Base-by-base conservation (phyloP, 2,113 vertebrate genomes). In the Peromyscus maniculatus region DNA sequence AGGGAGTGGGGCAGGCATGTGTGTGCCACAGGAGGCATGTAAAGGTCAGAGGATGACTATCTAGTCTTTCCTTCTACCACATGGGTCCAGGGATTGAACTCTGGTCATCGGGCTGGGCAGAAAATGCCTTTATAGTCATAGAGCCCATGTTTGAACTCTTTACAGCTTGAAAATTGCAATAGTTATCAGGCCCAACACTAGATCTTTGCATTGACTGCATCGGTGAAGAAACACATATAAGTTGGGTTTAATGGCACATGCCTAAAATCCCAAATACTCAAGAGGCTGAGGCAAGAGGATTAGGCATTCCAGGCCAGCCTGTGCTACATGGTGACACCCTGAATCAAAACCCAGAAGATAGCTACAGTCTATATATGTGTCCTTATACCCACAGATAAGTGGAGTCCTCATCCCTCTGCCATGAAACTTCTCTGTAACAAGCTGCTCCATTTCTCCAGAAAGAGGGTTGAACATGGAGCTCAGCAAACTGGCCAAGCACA, bases 161-260 rank as follows among this genome's bases (percentile, higher is more conserved):
- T 36, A 71, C 59, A 72, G 67, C 28, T 82, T 93, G 91, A 83
- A 93, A 92, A 93, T 77, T 7, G 28, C 16, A 52, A 72, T 36
- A 7, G 46, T 74, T 88, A 89, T 26, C 33, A 84, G 77, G 49
- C 77, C 10, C 28, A 19, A 46, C 1, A 1, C 49, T 64, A 69
- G 28, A 22, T 77, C 57, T 88, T 83, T 89, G 92, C 94, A 77
- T 43, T 66, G 66, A 84, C 62, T 71, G 52, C 7, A 55, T 52
- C 91, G 66, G 59, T 80, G 71, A 84, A 36, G 36, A 83, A 62
- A 43, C 24, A 88, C 1, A 31, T 55, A 6, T 26, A 49, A 64
- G 15, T 4, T 52, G 16, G 8, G 52, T 31, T 39, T 72, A 13
- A 72, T 43, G 87, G 22, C 69, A 43, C n/a, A 43, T 5, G 5